A percentile compares a stretch with the other conserved stretches of the same genome.
phyloP scores from a whole-genome alignment of 1,140 invertebrate genomes.

The Probaryconus sp. region DNA sequence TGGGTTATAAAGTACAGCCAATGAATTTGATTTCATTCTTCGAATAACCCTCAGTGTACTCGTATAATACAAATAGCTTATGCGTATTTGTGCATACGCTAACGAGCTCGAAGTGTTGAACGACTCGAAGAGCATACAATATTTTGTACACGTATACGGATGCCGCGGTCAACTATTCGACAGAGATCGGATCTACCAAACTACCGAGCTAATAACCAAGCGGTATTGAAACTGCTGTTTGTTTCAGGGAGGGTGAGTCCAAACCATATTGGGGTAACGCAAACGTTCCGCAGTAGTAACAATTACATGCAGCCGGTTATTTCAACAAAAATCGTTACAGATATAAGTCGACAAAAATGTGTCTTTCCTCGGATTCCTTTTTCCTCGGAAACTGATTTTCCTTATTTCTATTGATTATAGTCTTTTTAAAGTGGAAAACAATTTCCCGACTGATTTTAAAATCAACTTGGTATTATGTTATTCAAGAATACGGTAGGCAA shows the following conservation, averaged over 20 bases:
- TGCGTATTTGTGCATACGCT: slow-evolving; percentile 3
- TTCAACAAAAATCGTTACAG: slow-evolving; percentile 17
- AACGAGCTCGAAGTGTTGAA: slow-evolving; percentile 24
- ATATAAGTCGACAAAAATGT: not conserved
- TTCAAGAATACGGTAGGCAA: not conserved
- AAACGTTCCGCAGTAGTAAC: slow-evolving; percentile 62
- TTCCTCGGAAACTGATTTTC: too few species aligned
- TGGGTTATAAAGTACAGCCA: too few species aligned
- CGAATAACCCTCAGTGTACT: not conserved
- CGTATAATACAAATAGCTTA: slow-evolving; percentile 32
- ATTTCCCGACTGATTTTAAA: too few species aligned
- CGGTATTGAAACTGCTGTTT: slow-evolving; percentile 70
- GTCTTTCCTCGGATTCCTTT: not conserved
- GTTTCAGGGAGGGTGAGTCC: slow-evolving; percentile 60
- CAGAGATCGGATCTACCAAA: slow-evolving; percentile 66
- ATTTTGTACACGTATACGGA: slow-evolving; percentile 42
- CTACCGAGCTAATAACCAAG: slow-evolving; percentile 65
- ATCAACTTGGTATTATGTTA: too few species aligned
- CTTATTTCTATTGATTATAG: too few species aligned
- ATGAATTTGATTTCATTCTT: not conserved
- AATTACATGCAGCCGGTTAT: slow-evolving; percentile 65
- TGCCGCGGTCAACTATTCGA: slow-evolving; percentile 48
- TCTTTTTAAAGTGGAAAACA: too few species aligned
- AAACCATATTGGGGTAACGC: slow-evolving; percentile 68
- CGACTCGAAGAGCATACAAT: slow-evolving; percentile 31